Evolutionary conservation across 2,797 vertebrate species (phyloP), one percentile per base, ranked within the genome.

Genomic region (Pelobates cultripes): DNA sequence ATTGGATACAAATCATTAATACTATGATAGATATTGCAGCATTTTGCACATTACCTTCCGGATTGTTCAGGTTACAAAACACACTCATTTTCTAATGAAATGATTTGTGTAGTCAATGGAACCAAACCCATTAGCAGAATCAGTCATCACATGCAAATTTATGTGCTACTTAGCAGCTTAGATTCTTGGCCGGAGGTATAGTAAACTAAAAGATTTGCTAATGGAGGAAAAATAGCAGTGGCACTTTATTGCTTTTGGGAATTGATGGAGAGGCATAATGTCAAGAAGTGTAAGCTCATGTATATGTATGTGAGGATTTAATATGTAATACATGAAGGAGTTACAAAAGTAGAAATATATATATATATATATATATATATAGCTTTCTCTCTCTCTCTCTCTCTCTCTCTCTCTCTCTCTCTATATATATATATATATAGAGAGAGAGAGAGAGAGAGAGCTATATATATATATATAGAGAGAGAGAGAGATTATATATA

Each of bases 111-210:
- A 78, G 85, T 51, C 70, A 87, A 61, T 72, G 67, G 80, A 89
- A 86, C 71, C 60, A 85, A 86, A 76, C 9, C 76, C 70, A 86
- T 88, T 86, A 88, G 77, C 75, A 84, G 87, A 88, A 77, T 14
- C 73, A 84, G 79, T 60, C 80, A 82, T 75, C 77, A 85, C 73
- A 47, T 41, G 72, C 70, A 85, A 85, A 77, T 45, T 71, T 43
- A 42, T 61, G 60, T 75, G 77, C 71, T 7, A 57, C 45, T 55
- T 4, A 13, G 57, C 75, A 77, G 3, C 71, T 63, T 17, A 9
- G 42, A 78, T 78, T 55, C 45, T 67, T 80, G 55, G 61, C 76
- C 63, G 42, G 72, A 57, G 63, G 73, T 77, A 15, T 79, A 55
- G 66, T 75, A 83, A 83, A 75, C 77, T 79, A 83, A 79, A 75